Percentiles rank a stretch among this genome's conserved stretches.
Evolutionary conservation across 2,797 vertebrate species (phyloP).

Genomic region (Chelon labrosus): DNA sequence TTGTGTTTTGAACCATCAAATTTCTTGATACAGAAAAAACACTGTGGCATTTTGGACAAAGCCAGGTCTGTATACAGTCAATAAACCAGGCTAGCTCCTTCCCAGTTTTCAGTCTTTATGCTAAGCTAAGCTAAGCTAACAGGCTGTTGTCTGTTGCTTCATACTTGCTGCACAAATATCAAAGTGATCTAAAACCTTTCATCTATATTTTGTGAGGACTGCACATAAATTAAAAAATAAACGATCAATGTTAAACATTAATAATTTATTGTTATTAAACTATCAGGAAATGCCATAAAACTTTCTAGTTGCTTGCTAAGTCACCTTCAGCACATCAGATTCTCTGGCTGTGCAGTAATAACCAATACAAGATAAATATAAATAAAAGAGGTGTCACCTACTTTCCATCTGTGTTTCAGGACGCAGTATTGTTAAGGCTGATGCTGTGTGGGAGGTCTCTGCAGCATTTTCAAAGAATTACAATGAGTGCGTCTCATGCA

Average conservation of each 20-base stretch:
- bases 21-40: too few relatives aligned
- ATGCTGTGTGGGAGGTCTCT: constrained; percentile 76
- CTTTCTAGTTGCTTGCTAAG: constrained; percentile 13
- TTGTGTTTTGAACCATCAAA: too few relatives aligned
- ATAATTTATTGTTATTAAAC: neutral
- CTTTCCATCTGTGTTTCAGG: constrained; percentile 44
- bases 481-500: constrained; percentile 46
- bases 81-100: too few relatives aligned
- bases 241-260: neutral
- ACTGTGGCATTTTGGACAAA: too few relatives aligned
- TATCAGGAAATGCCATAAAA: neutral
- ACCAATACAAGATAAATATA: constrained; percentile 9
- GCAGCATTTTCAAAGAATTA: constrained; percentile 59
- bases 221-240: neutral
- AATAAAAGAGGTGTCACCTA: neutral
- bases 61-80: too few relatives aligned
- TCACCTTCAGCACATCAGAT: neutral
- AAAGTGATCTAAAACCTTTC: too few relatives aligned
- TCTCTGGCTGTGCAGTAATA: neutral
- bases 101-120: neutral
- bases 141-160: too few relatives aligned
- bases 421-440: constrained; percentile 50
- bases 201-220: neutral
- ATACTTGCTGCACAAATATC: too few relatives aligned
- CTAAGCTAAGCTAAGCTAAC: neutral